Evolutionary conservation across 1,140 invertebrate species (phyloP), one percentile per base, ranked within the genome.

Genomic region (Platyscapa corneri): DNA sequence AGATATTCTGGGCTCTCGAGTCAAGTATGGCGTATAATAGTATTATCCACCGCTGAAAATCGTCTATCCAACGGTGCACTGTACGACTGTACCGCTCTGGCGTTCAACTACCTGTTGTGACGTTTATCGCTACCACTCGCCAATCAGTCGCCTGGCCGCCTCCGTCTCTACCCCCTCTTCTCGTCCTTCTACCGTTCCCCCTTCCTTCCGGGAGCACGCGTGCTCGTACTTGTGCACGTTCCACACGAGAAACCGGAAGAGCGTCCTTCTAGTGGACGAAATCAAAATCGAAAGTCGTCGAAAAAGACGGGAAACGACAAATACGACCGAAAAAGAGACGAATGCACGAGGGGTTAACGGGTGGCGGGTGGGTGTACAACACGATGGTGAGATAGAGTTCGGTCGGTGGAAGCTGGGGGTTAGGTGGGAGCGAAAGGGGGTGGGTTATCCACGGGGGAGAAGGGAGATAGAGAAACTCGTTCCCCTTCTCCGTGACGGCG

Each of bases 81-180:
- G 64, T 32, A 67, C 64, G 67, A 49, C 39, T 42, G 37, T 46
- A 78, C 49, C 8, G 49, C 76, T 32, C 46, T 67, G 20, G 74
- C 83, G 83, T 84, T 60, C 83, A 49, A 84, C 83, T 84, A 84
- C 83, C 83, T 84, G 76, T 79, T 78, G 60, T 78, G 83, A 78
- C 83, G 60, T 67, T 84, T 37, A 49, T n/a, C 42, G 39, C 42
- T 75, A 1, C 42, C 53, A 27, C 72, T 67, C 46, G 37, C 56
- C 34, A 23, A 65, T 42, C 56, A 27, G 20, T 67, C 39, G 30
- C 49, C 49, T 34, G 42, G 49, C 49, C 49, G 49, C 76, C 46
- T 53, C 46, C 74, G 27, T 1, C 23, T 7, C 37, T 20, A 30
- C 7, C 74, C n/a, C 74, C 27, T 14, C 27, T 16, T n/a, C 64